Evolutionary conservation across 2,113 vertebrate species (phyloP), one percentile per base, ranked within the genome.

Genomic region (Lichenostomus cassidix): DNA sequence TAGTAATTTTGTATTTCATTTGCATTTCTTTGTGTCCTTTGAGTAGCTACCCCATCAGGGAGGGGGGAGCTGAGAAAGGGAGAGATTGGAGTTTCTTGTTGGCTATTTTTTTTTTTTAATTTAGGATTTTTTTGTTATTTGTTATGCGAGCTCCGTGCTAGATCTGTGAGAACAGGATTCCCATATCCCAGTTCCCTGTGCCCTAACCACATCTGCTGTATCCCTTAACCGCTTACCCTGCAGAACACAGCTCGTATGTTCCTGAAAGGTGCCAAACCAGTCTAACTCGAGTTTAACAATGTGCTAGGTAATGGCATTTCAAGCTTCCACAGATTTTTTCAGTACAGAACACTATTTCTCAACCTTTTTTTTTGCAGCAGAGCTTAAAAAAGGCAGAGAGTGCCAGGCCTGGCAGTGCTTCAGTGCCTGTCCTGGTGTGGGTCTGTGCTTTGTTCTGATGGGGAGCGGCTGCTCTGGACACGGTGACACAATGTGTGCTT

Each of bases 201-300:
- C 35, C 74, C 55, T 55, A 2, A 50, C 35, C 15, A 4, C 46
- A 4, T 70, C 35, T 35, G 47, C 81, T 82, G 41, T 46, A 47
- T 90, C 74, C 73, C 69, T 33, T 63, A 37, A 60, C 56, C 44
- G 1, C 76, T 60, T 67, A 59, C 75, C 82, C 78, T 74, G 75
- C 67, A 75, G 77, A 91, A 60, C 74, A 28, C 55, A 14, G 23
- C 67, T 20, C 11, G n/a, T 46, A 0, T 2, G 4, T 79, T 85
- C 92, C 90, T 75, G 41, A 86, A 83, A 96, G 87, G 93, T 89
- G 95, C 83, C 94, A 89, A 94, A 94, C 94, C 87, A 87, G 92
- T 95, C 90, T 93, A 56, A 94, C 93, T 88, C 42, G 90, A 96
- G 96, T 56, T 87, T 71, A 90, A 47, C 88, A 68, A 93, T 83